These are phyloP conservation scores for Sylvilagus bachmani DNA, from an alignment of 2,113 vertebrate species.

Conservation along the genomic window DNA sequence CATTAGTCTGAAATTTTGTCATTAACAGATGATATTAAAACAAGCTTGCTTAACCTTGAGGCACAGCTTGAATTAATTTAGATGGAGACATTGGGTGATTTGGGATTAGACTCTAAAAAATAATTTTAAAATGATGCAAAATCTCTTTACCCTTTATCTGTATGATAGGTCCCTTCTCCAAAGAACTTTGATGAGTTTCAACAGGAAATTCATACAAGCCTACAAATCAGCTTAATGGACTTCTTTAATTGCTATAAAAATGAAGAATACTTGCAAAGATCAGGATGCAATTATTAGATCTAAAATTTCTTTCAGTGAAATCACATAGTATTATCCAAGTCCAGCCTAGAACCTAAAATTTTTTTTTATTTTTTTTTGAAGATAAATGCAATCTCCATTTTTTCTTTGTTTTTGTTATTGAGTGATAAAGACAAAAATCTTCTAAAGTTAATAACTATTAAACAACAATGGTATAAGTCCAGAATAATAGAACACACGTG, in stretches of 20 bases:
- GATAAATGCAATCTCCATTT: background rate
- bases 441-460: background rate
- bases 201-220: constrained; percentile 49
- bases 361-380: too few relatives aligned
- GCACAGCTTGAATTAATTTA: constrained; percentile 61
- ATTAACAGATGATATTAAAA: constrained; percentile 52
- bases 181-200: constrained; percentile 54
- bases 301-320: constrained; percentile 64
- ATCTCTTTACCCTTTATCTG: background rate
- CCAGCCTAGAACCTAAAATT: background rate
- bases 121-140: constrained; percentile 69
- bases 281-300: constrained; percentile 70
- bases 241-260: constrained; percentile 75
- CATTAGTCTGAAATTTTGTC: background rate
- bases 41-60: constrained; percentile 58
- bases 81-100: constrained; percentile 54
- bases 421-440: background rate
- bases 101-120: constrained; percentile 57
- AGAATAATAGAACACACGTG: background rate
- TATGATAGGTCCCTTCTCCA: constrained; percentile 54
- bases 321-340: constrained; percentile 54
- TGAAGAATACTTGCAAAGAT: constrained; percentile 64
- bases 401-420: background rate
- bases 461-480: background rate
- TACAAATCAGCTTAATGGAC: constrained; percentile 74